These are phyloP conservation scores for Sander lucioperca DNA, from an alignment of 2,113 vertebrate species.

Conservation along the genomic window DNA sequence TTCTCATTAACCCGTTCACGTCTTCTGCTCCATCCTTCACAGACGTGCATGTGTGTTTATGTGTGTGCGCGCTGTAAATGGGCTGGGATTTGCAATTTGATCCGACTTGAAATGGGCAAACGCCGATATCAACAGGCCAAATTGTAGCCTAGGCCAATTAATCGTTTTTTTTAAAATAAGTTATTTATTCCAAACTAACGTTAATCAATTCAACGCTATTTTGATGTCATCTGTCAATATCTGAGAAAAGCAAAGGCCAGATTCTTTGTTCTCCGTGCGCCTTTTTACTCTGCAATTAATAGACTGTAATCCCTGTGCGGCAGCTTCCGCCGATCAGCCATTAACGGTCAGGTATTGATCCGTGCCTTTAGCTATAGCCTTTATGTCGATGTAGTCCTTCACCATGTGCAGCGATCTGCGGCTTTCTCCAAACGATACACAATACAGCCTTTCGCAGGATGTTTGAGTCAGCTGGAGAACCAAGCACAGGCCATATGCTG, in stretches of 20 bases:
- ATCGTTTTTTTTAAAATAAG: background rate
- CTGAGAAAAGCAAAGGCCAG: constrained; percentile 39
- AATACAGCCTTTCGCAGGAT: background rate
- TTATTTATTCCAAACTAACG: background rate
- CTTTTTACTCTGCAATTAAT: constrained; percentile 57
- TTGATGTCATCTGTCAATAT: background rate
- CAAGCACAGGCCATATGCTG: constrained; percentile 53
- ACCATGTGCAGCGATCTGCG: background rate
- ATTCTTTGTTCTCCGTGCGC: constrained; percentile 78
- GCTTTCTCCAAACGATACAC: background rate
- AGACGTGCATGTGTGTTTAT: constrained; percentile 26
- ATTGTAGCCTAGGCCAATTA: background rate
- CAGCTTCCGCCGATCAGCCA: constrained; percentile 58
- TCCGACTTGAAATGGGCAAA: constrained; percentile 63
- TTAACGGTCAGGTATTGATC: constrained; percentile 56
- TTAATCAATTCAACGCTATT: background rate
- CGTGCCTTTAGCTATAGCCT: constrained; percentile 24
- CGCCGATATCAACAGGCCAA: constrained; percentile 50
- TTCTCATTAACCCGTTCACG: constrained; percentile 66
- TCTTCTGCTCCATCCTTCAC: constrained; percentile 67
- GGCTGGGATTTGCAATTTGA: constrained; percentile 53
- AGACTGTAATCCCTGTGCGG: constrained; percentile 46
- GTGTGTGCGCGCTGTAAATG: constrained; percentile 38
- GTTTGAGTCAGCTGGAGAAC: constrained; percentile 34
- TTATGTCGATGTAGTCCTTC: constrained; percentile 16